Conservation (phyloP, 2,113 vertebrate species). For the Xyliphius kryptos region DNA sequence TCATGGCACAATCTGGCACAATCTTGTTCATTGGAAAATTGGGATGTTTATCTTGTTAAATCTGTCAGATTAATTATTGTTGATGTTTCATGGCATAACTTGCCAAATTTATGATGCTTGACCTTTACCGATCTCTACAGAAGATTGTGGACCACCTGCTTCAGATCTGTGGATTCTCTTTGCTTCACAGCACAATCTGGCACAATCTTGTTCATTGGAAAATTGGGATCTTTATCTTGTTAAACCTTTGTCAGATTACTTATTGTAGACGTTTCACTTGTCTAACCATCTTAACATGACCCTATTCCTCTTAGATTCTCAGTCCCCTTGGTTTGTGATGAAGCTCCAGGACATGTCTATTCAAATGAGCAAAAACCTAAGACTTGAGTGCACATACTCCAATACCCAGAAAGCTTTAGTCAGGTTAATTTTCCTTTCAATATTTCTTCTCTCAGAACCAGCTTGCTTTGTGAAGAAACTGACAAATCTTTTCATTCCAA, state of each 20-base stretch:
- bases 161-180: not conserved
- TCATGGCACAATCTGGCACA: not conserved
- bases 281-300: not conserved
- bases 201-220: not conserved
- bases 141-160: not conserved
- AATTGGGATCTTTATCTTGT: too few relatives aligned
- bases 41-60: too few relatives aligned
- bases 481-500: constrained; percentile 61
- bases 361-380: constrained; percentile 24
- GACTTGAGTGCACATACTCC: constrained; percentile 33
- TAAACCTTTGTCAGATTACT: too few relatives aligned
- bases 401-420: constrained; percentile 71
- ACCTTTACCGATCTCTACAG: not conserved
- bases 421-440: constrained; percentile 2
- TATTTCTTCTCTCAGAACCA: constrained; percentile 2
- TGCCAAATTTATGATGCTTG: too few relatives aligned
- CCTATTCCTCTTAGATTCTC: constrained; percentile 14
- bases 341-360: constrained; percentile 67
- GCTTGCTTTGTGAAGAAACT: constrained; percentile 53
- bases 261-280: not conserved
- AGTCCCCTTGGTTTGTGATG: constrained; percentile 33
- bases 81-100: too few relatives aligned
- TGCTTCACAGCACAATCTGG: not conserved
- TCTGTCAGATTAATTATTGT: too few relatives aligned
- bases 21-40: too few relatives aligned